Base-by-base conservation (phyloP, 1,140 invertebrate genomes). In the Leptinotarsa defecta region DNA sequence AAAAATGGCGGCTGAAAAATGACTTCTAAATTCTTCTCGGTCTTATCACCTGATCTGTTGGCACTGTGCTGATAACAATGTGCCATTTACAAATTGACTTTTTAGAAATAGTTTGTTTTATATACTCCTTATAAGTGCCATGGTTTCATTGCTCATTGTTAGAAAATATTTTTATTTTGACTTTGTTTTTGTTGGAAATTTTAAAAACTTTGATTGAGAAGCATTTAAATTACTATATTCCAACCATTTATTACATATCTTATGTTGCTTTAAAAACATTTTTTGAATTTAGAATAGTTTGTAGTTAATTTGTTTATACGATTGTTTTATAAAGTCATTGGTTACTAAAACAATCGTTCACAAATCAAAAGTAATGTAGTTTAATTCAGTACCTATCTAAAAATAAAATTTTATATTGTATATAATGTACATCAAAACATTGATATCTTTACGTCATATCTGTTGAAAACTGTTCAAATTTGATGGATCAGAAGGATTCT, bases 391-490 rank as follows among this genome's bases (percentile, higher is more conserved):
- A 71, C 57, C 67, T 69, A 67, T 76, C 65, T 76, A 74, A 43
- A 57, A 48, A 52, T 57, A 19, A 57, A 57, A 57, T 57, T 74
- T 75, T 72, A 48, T 73, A 73, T 73, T 72, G 52, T 63, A 74
- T n/a, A 68, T 75, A 75, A 71, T 65, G 63, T 65, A 73, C 69
- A 74, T 77, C 67, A 68, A 70, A 73, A 73, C 72, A 71, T 78
- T 48, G 74, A 80, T 80, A 80, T 80, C 71, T 76, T 68, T 34
- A 76, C 65, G 75, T 78, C 78, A 81, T 81, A 79, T 79, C 80
- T 76, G 78, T 79, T 81, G 63, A 43, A 65, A 76, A 77, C 71
- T 68, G 71, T 75, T 22, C 49, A 74, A 76, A 71, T 78, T 73
- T 71, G 64, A 64, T 49, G 71, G 19, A 70, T 43, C 63, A 13